Conservation (phyloP, 1,140 invertebrate genomes). For the Saccostrea echinata region DNA sequence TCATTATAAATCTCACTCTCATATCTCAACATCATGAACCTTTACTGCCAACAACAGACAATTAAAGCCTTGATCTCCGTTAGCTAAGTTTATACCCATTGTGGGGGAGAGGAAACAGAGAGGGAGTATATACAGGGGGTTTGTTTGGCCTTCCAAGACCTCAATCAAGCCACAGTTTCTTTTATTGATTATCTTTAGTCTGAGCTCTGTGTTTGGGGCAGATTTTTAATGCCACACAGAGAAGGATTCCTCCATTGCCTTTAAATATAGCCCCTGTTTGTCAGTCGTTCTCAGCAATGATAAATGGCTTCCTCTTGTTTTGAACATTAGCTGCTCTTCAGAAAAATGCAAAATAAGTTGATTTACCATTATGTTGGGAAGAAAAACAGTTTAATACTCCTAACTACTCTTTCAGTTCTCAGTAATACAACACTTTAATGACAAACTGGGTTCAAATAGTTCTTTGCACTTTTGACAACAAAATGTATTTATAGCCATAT, state of each 20-base stretch:
- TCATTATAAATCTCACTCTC: too few species aligned
- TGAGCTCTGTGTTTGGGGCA: neutral
- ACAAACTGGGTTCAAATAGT: too few species aligned
- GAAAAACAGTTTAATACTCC: neutral
- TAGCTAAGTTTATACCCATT: too few species aligned
- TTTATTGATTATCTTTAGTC: neutral
- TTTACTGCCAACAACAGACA: too few species aligned
- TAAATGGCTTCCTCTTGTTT: conserved; percentile 4
- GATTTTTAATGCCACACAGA: neutral
- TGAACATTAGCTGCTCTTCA: neutral
- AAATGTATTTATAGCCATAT: too few species aligned
- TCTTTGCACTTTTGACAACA: too few species aligned
- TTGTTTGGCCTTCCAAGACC: neutral
- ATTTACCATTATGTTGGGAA: neutral
- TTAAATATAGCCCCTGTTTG: conserved; percentile 8
- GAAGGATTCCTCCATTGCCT: neutral
- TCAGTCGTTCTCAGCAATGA: neutral
- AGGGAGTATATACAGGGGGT: too few species aligned
- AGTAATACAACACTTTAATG: neutral
- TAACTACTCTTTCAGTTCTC: neutral
- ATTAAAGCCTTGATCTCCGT: too few species aligned
- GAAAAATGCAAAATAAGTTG: neutral
- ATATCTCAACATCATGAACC: too few species aligned
- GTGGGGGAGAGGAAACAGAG: too few species aligned
- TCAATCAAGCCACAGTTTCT: neutral